Percentiles rank a stretch among this genome's conserved stretches.
Evolutionary conservation across 37 sponge, comb jelly and placozoan species (phyloP).

Genomic region (Chondrilla cf. caribensis): DNA sequence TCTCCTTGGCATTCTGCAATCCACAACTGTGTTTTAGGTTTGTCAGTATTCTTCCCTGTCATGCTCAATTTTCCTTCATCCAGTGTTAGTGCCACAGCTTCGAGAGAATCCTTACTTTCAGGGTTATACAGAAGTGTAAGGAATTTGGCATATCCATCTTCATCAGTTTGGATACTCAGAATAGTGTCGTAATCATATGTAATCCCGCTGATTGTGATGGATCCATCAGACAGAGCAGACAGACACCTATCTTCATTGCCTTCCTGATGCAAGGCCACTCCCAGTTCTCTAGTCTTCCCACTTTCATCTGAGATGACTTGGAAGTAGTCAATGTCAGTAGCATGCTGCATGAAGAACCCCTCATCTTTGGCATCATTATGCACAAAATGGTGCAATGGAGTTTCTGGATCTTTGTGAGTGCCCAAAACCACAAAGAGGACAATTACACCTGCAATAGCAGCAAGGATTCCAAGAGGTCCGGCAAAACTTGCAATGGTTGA

Average conservation of each 20-base stretch:
- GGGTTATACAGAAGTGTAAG: no score
- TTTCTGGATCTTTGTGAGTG: background rate
- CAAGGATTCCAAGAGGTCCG: background rate
- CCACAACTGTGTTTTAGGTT: no score
- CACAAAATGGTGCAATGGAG: background rate
- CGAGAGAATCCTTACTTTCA: no score
- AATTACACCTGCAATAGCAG: constrained; percentile 9
- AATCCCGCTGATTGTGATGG: background rate
- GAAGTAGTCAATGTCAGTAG: constrained; percentile 12
- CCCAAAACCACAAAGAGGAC: background rate
- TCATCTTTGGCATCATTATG: background rate
- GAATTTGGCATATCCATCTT: no score
- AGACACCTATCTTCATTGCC: background rate
- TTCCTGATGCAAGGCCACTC: background rate
- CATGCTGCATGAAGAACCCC: background rate
- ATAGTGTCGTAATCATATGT: background rate
- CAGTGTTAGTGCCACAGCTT: no score
- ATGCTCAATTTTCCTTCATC: no score
- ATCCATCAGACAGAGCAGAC: background rate
- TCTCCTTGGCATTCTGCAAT: background rate
- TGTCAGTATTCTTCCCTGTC: no score
- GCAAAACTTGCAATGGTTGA: background rate
- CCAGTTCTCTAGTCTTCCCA: background rate
- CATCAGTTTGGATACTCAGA: background rate
- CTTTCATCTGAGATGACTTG: background rate